Evolutionary conservation across 2,797 vertebrate species (phyloP).

Genomic region (Peromyscus nudipes): DNA sequence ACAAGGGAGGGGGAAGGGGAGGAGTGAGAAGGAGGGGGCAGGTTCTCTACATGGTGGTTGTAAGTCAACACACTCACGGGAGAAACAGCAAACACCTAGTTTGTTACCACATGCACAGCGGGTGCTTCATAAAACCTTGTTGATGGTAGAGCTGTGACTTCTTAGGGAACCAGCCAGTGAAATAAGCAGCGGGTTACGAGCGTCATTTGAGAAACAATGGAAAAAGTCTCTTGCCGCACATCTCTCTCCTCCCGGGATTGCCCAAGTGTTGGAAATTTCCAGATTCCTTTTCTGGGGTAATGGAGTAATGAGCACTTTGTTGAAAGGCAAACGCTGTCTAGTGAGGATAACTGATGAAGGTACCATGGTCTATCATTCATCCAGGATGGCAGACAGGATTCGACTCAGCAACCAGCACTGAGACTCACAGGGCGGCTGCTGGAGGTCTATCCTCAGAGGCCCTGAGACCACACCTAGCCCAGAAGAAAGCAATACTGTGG

Average conservation of each 20-base stretch:
- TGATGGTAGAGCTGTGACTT: constrained; percentile 58
- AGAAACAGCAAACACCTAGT: constrained; percentile 55
- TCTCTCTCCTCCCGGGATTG: constrained; percentile 13
- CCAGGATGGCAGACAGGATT: constrained; percentile 2
- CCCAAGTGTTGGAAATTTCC: constrained; percentile 61
- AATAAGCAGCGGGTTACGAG: constrained; percentile 60
- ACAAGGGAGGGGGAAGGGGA: no score
- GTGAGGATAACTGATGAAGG: background rate
- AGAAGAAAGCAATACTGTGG: background rate
- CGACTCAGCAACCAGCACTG: background rate
- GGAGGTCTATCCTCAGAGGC: background rate
- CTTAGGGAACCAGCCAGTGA: constrained; percentile 45
- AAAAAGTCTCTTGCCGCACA: constrained; percentile 65
- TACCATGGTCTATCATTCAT: background rate
- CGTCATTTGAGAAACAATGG: constrained; percentile 69
- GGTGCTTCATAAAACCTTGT: constrained; percentile 69
- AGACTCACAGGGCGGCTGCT: background rate
- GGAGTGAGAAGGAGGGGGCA: rapidly evolving
- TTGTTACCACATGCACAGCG: constrained; percentile 59
- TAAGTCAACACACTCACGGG: constrained; percentile 57
- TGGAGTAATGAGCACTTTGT: constrained; percentile 59
- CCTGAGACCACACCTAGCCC: background rate
- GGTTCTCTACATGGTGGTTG: constrained; percentile 3
- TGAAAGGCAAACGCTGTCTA: constrained; percentile 64
- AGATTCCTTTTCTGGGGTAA: constrained; percentile 59